Conservation (phyloP, 2,113 vertebrate species). For the Anser brachyrhynchus region DNA sequence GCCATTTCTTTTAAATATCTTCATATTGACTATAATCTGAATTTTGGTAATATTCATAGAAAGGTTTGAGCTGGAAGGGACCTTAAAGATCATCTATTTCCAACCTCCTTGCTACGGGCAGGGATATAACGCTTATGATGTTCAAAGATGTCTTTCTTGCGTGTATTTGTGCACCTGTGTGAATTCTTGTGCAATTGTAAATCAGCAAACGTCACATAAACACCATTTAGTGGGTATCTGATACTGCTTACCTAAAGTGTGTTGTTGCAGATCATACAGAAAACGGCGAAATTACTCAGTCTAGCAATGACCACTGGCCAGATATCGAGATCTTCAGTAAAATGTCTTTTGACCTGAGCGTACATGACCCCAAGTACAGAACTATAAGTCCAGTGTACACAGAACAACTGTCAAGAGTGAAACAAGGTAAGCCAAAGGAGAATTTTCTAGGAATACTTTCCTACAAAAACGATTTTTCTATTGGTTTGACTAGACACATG, state of each 20-base stretch:
- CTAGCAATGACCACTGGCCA: constrained; percentile 85
- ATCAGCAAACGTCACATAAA: neutral
- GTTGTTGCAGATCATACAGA: constrained; percentile 74
- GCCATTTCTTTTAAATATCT: neutral
- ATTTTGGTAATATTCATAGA: neutral
- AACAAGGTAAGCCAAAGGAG: constrained; percentile 80
- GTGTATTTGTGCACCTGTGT: neutral
- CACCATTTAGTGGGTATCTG: neutral
- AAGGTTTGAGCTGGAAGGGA: too few species aligned
- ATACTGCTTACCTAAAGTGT: constrained; percentile 15
- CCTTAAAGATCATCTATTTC: too few species aligned
- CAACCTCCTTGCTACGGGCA: too few species aligned
- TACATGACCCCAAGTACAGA: constrained; percentile 90
- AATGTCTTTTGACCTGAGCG: constrained; percentile 88
- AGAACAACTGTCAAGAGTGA: constrained; percentile 79
- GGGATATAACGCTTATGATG: neutral
- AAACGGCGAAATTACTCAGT: constrained; percentile 63
- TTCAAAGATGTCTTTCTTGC: neutral
- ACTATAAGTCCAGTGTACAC: constrained; percentile 87
- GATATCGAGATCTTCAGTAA: constrained; percentile 93
- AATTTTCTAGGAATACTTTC: neutral
- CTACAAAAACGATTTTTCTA: neutral
- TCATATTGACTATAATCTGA: neutral
- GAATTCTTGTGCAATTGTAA: neutral
- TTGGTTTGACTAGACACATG: neutral